A percentile compares a stretch with the other conserved stretches of the same genome.
These are phyloP conservation scores for Typhlichthys eigenmanni DNA, from an alignment of 2,797 vertebrate genomes.

Conservation along the genomic window DNA sequence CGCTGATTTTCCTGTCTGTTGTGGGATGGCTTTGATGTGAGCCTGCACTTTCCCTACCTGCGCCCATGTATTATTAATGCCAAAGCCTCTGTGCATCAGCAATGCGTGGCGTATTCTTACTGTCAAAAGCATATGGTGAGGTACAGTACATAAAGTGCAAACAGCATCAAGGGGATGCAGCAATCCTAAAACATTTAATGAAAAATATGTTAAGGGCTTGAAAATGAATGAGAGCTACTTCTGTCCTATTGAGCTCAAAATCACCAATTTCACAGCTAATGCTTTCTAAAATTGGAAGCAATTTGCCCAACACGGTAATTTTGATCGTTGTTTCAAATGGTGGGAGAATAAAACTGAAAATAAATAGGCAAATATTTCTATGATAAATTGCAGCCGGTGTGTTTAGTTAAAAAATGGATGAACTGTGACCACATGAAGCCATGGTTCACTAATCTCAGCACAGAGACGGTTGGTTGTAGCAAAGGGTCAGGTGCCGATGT, in stretches of 20 bases:
- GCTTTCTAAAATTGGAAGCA: constrained; percentile 14
- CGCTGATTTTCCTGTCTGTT: constrained; percentile 60
- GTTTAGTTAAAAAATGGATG: constrained; percentile 26
- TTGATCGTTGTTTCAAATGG: constrained; percentile 29
- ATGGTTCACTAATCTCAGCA: constrained; percentile 8
- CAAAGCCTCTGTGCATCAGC: constrained; percentile 26
- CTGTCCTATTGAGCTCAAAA: constrained; percentile 21
- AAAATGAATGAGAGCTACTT: constrained; percentile 10
- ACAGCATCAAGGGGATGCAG: constrained; percentile 4
- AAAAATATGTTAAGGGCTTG: not conserved
- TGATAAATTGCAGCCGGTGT: constrained; percentile 31
- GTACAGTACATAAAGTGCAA: not conserved
- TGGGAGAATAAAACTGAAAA: constrained; percentile 18
- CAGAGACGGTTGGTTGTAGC: constrained; percentile 20
- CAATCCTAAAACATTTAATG: constrained; percentile 4
- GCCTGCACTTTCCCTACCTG: constrained; percentile 66
- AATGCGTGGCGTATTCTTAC: constrained; percentile 12
- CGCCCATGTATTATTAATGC: constrained; percentile 71
- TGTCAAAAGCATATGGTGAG: constrained; percentile 26
- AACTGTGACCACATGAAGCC: not conserved
- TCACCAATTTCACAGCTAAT: constrained; percentile 20
- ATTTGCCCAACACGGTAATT: constrained; percentile 15
- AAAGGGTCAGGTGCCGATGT: constrained; percentile 49
- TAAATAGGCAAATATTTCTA: constrained; percentile 30
- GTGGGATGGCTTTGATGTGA: constrained; percentile 72